phyloP scores from a whole-genome alignment of 2,113 vertebrate species.

The Chaenogobius annularis region DNA sequence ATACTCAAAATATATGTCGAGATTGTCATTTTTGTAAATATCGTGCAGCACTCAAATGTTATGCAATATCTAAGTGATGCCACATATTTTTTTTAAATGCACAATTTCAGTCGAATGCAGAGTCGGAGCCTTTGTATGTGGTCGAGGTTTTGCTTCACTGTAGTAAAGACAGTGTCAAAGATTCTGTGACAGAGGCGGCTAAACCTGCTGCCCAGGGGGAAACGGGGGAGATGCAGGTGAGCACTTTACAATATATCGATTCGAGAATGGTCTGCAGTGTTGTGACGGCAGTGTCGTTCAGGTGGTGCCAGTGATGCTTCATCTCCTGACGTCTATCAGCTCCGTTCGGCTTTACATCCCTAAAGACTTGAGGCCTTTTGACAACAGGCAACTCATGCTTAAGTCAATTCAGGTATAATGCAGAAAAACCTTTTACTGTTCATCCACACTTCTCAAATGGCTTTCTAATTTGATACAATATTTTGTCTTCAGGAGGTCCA shows the following conservation, averaged over 20 bases:
- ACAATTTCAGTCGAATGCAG: slow-evolving; percentile 48
- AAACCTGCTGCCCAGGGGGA: slow-evolving; percentile 86
- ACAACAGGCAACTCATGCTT: slow-evolving; percentile 94
- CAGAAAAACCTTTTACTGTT: background rate
- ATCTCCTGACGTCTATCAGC: slow-evolving; percentile 92
- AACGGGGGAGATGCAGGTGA: slow-evolving; percentile 96
- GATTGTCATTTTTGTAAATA: no score
- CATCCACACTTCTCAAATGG: background rate
- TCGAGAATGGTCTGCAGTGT: background rate
- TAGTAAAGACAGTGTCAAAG: slow-evolving; percentile 92
- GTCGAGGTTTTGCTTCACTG: slow-evolving; percentile 94
- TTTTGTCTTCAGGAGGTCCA: slow-evolving; percentile 86
- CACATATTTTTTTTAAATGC: background rate
- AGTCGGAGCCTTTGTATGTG: slow-evolving; percentile 89
- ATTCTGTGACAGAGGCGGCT: slow-evolving; percentile 88
- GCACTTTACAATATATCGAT: background rate
- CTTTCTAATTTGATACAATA: background rate
- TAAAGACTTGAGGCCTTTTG: slow-evolving; percentile 88
- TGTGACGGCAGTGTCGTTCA: slow-evolving; percentile 46
- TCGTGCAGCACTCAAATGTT: background rate
- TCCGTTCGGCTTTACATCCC: slow-evolving; percentile 95
- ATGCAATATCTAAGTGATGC: background rate
- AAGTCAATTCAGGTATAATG: slow-evolving; percentile 90
- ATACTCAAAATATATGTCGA: no score
- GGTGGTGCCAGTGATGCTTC: slow-evolving; percentile 95